phyloP scores from a whole-genome alignment of 2,888 invertebrate species.

The Iselma pallidipennis region DNA sequence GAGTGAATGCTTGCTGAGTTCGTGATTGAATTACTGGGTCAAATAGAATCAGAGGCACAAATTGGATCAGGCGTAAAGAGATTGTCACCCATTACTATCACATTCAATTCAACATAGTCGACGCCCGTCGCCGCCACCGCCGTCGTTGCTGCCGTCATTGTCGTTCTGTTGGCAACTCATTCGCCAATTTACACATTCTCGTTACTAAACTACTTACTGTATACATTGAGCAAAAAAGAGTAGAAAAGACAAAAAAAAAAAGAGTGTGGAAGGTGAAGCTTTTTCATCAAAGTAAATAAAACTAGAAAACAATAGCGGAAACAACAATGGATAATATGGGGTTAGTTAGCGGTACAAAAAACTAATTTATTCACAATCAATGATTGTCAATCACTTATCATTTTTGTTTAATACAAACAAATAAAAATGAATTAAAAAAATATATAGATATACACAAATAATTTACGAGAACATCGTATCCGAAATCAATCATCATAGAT shows the following conservation, averaged over 20 bases:
- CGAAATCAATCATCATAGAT: too few relatives aligned
- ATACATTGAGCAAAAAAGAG: background rate
- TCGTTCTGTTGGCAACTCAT: conserved; percentile 27
- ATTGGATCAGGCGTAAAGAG: conserved; percentile 54
- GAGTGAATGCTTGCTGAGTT: conserved; percentile 44
- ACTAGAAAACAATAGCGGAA: too few relatives aligned
- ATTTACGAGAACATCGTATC: too few relatives aligned
- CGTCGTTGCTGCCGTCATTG: background rate
- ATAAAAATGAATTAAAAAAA: too few relatives aligned
- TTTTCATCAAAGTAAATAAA: too few relatives aligned
- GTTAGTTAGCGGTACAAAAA: too few relatives aligned
- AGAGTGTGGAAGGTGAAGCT: too few relatives aligned
- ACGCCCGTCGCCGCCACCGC: conserved; percentile 18
- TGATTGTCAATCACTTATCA: too few relatives aligned
- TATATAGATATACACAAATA: too few relatives aligned
- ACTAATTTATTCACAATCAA: too few relatives aligned
- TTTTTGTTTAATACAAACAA: too few relatives aligned
- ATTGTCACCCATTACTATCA: conserved; percentile 55
- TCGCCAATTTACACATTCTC: conserved; percentile 31
- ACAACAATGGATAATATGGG: too few relatives aligned
- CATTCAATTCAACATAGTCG: conserved; percentile 47
- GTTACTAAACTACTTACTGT: background rate
- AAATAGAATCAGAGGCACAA: conserved; percentile 53
- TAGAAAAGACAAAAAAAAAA: background rate
- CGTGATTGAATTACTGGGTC: conserved; percentile 54